Base-by-base conservation (phyloP, 2,113 vertebrate species). In the Electrona antarctica region DNA sequence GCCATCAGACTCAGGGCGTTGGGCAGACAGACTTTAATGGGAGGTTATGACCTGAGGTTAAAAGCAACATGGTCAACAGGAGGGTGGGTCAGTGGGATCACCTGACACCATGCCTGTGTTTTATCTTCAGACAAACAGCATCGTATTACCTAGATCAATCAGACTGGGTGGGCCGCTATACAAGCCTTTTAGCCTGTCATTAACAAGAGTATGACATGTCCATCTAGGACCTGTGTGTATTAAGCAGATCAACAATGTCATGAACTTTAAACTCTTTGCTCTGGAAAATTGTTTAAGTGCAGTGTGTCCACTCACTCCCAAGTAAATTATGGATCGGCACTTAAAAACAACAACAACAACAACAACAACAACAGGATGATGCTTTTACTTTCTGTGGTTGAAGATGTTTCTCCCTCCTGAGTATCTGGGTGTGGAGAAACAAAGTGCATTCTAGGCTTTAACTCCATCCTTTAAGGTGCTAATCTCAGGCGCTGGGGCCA, bases 131-230 rank as follows among this genome's bases (percentile, higher is more conserved):
- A 88, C 72, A 70, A 6, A 9, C 29, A 77, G 88, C 81, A 70
- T 87, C 73, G 3, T 47, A 77, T 88, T 88, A 89, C 87, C 8
- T 48, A 77, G 67, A 91, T 87, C 82, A 87, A 59, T 85, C 76
- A 80, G 74, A 29, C 48, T 60, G 71, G 59, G 75, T 77, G 74
- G 62, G 71, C 12, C 15, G 21, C 46, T 15, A 21, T 21, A 58
- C 74, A 58, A 80, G 74, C 47, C 77, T 85, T 82, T 41, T 84
- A 77, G 81, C 85, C 78, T 88, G 65, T 86, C 83, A 79, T 84
- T 85, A 76, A 84, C 66, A 74, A 64, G 76, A 79, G 51, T 71
- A 71, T 71, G 69, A 83, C 67, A 70, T 82, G 64, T 85, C 82
- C 69, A 81, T 84, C 76, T 67, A 65, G 51, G 54, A 74, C 21